These are phyloP conservation scores for Cacatua alba DNA, from an alignment of 2,113 vertebrate species.

Conservation along the genomic window DNA sequence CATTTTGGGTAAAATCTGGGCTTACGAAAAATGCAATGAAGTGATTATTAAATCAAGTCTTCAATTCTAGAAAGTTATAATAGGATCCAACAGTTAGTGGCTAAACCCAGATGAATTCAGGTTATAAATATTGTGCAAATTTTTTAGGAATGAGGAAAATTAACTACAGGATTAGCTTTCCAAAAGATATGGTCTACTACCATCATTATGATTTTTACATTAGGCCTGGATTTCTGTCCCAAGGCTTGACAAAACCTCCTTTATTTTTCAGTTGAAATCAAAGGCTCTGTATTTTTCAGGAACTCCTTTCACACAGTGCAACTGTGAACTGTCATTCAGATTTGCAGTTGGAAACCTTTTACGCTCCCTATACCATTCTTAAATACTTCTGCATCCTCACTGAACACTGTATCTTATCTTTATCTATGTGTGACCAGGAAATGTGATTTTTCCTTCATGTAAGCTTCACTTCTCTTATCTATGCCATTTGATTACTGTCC, in stretches of 20 bases:
- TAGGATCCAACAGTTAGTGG: not conserved
- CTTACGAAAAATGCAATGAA: not conserved
- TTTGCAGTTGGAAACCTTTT: not conserved
- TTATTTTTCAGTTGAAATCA: not conserved
- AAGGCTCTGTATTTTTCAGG: not conserved
- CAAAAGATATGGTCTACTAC: not conserved
- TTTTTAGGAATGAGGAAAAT: constrained; percentile 15
- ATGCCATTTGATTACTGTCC: not conserved
- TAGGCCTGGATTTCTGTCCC: not conserved
- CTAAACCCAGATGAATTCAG: not conserved
- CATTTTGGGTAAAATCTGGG: not conserved
- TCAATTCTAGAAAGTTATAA: not conserved
- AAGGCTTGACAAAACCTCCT: not conserved
- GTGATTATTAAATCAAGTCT: not conserved
- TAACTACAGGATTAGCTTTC: constrained; percentile 10
- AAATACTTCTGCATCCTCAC: not conserved
- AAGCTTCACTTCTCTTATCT: not conserved
- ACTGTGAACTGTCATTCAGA: not conserved
- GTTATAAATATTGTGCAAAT: not conserved
- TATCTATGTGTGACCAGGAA: not conserved
- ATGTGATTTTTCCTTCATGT: not conserved
- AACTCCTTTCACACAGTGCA: not conserved
- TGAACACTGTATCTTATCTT: not conserved
- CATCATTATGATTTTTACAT: not conserved
- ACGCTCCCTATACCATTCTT: not conserved